Evolutionary conservation across 2,797 vertebrate genomes (phyloP), one percentile per base, ranked within the genome.

Genomic region (Myotis findleyi): DNA sequence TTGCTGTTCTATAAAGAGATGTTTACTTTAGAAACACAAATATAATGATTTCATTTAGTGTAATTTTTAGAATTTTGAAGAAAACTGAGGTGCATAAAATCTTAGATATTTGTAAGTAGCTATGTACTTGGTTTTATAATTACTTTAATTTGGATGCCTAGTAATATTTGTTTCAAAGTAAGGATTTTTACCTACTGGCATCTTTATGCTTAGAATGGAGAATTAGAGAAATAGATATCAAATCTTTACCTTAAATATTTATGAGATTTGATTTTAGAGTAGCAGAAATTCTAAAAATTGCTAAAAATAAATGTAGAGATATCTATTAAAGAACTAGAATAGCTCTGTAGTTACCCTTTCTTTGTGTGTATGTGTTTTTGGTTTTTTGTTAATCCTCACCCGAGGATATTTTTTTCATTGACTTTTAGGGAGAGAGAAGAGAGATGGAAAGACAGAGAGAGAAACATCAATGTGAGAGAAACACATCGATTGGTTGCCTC

Each of bases 21-120:
- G 1, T 73, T 82, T 92, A 68, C 17, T 41, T 36, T 82, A 82
- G 12, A 13, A 4, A 80, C 12, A 77, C n/a, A 66, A 72, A 66
- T 85, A 49, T 23, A 59, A 25, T 80, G 44, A 59, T 88, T 91
- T 66, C 10, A 53, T 72, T 92, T 16, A 55, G n/a, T 77, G n/a
- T 13, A 59, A 84, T 83, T n/a, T 84, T 95, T 44, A 81, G 57
- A 92, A 75, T 95, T 94, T 93, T 84, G 51, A 83, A 33, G 21
- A 84, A 59, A 91, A 59, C 13, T 85, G 11, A 96, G 49, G 25
- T 55, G 9, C 20, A 4, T 93, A 53, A 51, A 66, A 41, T 85
- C 33, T 68, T 75, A 83, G 53, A 49, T 84, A 16, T 53, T 83
- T 92, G 20, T 7, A 79, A 83, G 36, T 89, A 62, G 41, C 59